These are phyloP conservation scores for Pseudoatta argentina DNA, from an alignment of 1,140 invertebrate genomes.

Conservation along the genomic window DNA sequence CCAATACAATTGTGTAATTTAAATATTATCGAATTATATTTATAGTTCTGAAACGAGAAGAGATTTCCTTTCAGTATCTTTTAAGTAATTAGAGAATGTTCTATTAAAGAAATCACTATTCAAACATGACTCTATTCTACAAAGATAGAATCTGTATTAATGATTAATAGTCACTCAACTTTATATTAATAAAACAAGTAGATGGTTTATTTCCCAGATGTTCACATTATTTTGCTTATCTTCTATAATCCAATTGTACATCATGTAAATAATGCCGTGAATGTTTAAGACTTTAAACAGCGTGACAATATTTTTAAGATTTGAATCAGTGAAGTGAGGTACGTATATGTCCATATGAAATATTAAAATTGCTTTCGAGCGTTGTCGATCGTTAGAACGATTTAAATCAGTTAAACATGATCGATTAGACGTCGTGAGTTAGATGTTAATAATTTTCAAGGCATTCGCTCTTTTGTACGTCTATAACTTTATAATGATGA, in stretches of 20 bases:
- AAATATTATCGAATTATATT: too few species aligned
- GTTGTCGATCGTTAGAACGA: background rate
- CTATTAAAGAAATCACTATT: too few species aligned
- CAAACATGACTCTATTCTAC: too few species aligned
- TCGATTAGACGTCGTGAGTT: background rate
- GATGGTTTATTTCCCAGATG: too few species aligned
- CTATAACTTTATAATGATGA: conserved; percentile 36
- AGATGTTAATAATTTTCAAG: conserved; percentile 19
- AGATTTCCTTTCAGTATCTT: too few species aligned
- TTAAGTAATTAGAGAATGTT: too few species aligned
- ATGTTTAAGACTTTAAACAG: conserved; percentile 2
- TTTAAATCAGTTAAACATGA: background rate
- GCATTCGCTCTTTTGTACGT: conserved; percentile 32
- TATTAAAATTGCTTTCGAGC: background rate
- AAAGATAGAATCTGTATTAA: too few species aligned
- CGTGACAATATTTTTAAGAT: conserved; percentile 10
- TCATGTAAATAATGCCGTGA: conserved; percentile 34
- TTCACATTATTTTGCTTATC: too few species aligned
- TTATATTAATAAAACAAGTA: too few species aligned
- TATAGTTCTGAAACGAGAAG: too few species aligned
- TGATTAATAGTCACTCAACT: too few species aligned
- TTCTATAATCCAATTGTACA: conserved; percentile 1
- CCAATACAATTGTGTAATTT: too few species aligned
- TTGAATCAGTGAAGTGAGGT: background rate
- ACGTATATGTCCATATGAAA: background rate